A percentile compares a stretch with the other conserved stretches of the same genome.
Evolutionary conservation across 1,140 invertebrate genomes (phyloP).

Genomic region (Apolygus lucorum): DNA sequence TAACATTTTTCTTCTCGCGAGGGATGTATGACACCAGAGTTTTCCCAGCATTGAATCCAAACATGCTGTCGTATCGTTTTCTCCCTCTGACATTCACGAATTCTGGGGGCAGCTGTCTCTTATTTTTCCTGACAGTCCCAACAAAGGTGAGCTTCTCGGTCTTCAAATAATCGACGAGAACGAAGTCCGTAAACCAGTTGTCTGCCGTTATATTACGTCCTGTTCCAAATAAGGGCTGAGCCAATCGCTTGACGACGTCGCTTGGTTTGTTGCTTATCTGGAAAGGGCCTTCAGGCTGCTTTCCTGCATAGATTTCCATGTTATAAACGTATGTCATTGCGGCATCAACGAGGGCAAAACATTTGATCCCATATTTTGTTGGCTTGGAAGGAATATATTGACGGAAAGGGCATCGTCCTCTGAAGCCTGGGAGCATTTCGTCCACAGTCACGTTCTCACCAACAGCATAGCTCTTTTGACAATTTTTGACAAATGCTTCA

Average conservation of each 20-base stretch:
- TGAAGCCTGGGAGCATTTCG: slow-evolving; percentile 38
- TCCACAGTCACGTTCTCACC: no score
- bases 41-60: background rate
- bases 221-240: background rate
- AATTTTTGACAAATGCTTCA: no score
- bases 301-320: no score
- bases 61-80: background rate
- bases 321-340: no score
- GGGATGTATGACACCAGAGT: background rate
- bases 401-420: slow-evolving; percentile 38
- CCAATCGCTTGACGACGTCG: no score
- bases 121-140: slow-evolving; percentile 7
- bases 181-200: background rate
- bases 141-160: background rate
- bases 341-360: slow-evolving; percentile 35
- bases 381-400: slow-evolving; percentile 41
- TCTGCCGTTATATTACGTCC: background rate
- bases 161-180: background rate
- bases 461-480: no score
- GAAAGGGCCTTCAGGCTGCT: no score
- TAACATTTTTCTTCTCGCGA: background rate
- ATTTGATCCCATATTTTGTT: slow-evolving; percentile 39
- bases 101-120: background rate
- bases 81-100: background rate
- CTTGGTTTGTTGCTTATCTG: no score